Percentiles rank a stretch among this genome's conserved stretches.
Conservation (phyloP, 2,888 invertebrate species). For the Cerastis rubricosa region DNA sequence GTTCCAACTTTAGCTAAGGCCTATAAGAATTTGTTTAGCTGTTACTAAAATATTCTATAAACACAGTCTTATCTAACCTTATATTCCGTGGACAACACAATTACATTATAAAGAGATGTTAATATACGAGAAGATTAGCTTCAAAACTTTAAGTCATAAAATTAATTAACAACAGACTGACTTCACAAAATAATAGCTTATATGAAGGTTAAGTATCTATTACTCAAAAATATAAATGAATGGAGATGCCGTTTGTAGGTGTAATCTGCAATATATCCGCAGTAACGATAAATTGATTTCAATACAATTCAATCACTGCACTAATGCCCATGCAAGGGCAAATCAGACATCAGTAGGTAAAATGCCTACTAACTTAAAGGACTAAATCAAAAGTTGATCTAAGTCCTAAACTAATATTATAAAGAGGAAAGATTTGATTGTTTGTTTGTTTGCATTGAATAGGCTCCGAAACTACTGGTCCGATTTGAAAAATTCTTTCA, state of each 20-base stretch:
- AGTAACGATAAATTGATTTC: constrained; percentile 36
- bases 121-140: background rate
- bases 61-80: background rate
- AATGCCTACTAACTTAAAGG: background rate
- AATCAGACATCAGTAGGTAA: background rate
- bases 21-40: background rate
- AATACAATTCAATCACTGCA: constrained; percentile 18
- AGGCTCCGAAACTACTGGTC: no score
- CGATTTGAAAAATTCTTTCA: no score
- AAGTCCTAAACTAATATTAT: no score
- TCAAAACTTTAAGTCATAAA: constrained; percentile 13
- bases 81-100: background rate
- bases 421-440: no score
- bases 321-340: constrained; percentile 20
- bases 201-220: constrained; percentile 32
- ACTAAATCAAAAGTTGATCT: background rate
- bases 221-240: constrained; percentile 25
- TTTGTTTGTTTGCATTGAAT: no score
- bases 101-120: background rate
- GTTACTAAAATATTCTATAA: background rate
- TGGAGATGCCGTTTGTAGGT: constrained; percentile 26
- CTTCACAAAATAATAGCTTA: constrained; percentile 20
- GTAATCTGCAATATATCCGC: constrained; percentile 11
- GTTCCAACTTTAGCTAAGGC: background rate
- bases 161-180: constrained; percentile 12